Evolutionary conservation across 2,797 vertebrate genomes (phyloP).

Genomic region (Microchirus variegatus): DNA sequence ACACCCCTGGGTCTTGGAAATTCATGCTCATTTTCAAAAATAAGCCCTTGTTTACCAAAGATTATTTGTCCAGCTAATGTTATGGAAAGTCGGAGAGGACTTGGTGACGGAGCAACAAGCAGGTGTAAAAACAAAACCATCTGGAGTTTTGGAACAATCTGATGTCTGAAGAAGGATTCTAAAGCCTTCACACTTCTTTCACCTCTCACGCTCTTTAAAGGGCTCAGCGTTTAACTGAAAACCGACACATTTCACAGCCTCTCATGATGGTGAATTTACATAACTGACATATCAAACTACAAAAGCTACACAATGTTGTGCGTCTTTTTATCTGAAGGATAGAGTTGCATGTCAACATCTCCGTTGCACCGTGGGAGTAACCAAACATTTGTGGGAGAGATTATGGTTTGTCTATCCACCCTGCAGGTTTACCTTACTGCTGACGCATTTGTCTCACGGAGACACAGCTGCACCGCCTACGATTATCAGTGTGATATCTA

Average conservation of each 20-base stretch:
- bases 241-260: neutral
- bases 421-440: slow-evolving; percentile 59
- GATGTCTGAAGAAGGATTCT: neutral
- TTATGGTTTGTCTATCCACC: slow-evolving; percentile 24
- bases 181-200: neutral
- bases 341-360: slow-evolving; percentile 13
- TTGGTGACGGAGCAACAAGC: slow-evolving; percentile 44
- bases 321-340: slow-evolving; percentile 15
- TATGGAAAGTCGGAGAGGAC: slow-evolving; percentile 20
- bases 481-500: slow-evolving; percentile 45
- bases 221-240: too few species aligned
- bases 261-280: too few species aligned
- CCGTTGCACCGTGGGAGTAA: neutral
- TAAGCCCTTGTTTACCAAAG: slow-evolving; percentile 9
- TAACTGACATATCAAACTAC: too few species aligned
- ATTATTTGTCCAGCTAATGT: slow-evolving; percentile 11
- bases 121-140: slow-evolving; percentile 56
- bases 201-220: too few species aligned
- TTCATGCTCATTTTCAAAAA: slow-evolving; percentile 5
- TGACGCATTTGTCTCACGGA: slow-evolving; percentile 52
- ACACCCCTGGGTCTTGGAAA: too few species aligned
- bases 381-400: slow-evolving; percentile 56
- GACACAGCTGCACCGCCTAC: slow-evolving; percentile 45
- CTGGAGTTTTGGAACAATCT: neutral
- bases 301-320: neutral